Evolutionary conservation across 2,113 vertebrate genomes (phyloP), one percentile per base, ranked within the genome.

Genomic region (Sinocyclocheilus anophthalmus): DNA sequence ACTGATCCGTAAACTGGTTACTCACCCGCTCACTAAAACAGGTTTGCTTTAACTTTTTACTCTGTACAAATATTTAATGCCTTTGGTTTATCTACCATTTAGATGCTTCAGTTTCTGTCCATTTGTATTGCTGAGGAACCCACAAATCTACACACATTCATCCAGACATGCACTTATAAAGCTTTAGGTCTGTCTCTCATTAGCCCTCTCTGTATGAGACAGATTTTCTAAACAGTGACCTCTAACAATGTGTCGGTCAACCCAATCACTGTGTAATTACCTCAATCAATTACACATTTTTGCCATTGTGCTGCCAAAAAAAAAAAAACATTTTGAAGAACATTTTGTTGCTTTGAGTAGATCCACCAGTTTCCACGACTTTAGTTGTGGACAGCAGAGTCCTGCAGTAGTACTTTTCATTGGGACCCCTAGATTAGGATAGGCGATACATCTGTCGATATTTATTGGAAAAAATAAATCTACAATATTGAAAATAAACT

Each of bases 21-120:
- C 94, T 10, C 94, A 99, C 70, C 97, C 97, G 4, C 96, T 99
- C 90, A 98, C 97, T 86, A 99, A 96, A 95, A 98, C 97, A 94
- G 98, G 98, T 99, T 94, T 76, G 18, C 4, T 22, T 13, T 67
- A 24, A 30, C 63, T 12, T 76, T 76, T 3, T 48, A 26, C 45
- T 24, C 73, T 39, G 18, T 72, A 22, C 18, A 39, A 72, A 39
- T 18, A 22, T 42, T 76, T 75, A 13, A 73, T 8, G n/a, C 20
- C 3, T 53, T 16, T 10, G 3, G 69, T 72, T 39, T 8, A 24
- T 42, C 22, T 50, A 1, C 42, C 33, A 2, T 53, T 45, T 12
- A 69, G n/a, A 33, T 67, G 13, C 13, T 30, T 30, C 7, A 7
- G 2, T 7, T 30, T 67, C 26, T 67, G 26, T 67, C 12, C 63